phyloP scores from a whole-genome alignment of 2,797 vertebrate species.

The Nothura maculosa region DNA sequence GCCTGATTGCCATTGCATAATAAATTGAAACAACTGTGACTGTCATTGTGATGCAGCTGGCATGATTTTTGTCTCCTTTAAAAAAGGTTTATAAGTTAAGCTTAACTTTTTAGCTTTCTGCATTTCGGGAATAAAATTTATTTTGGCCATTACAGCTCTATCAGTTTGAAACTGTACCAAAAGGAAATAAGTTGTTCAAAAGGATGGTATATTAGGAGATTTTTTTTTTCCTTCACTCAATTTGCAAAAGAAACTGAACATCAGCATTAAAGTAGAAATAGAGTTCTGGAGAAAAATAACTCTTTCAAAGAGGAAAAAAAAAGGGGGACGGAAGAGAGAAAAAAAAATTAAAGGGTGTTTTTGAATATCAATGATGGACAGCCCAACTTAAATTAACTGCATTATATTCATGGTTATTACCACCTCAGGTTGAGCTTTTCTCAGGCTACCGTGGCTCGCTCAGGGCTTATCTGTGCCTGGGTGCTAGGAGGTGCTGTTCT shows the following conservation, averaged over 20 bases:
- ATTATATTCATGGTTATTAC: neutral
- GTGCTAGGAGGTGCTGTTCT: neutral
- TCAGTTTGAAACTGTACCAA: conserved; percentile 61
- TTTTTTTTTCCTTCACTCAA: conserved; percentile 55
- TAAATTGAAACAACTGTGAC: conserved; percentile 83
- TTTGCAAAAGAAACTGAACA: conserved; percentile 58
- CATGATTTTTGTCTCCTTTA: conserved; percentile 72
- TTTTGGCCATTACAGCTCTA: conserved; percentile 61
- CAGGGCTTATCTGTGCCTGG: neutral
- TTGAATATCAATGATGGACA: conserved; percentile 57
- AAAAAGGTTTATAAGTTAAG: conserved; percentile 77
- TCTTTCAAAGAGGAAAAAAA: conserved; percentile 10
- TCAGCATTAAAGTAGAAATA: conserved; percentile 67
- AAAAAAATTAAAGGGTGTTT: conserved; percentile 40
- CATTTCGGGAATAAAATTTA: conserved; percentile 67
- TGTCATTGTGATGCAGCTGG: conserved; percentile 77
- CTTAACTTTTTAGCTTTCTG: conserved; percentile 70
- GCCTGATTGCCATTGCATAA: conserved; percentile 82
- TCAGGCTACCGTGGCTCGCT: neutral
- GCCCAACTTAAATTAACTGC: conserved; percentile 65
- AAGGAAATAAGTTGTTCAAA: conserved; percentile 59
- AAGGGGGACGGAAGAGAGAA: neutral
- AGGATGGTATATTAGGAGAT: conserved; percentile 27
- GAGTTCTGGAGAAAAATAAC: conserved; percentile 54
- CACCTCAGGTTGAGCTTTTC: conserved; percentile 12